Conservation (phyloP, 37 sponge, comb jelly and placozoan genomes). For the Hexactinellida sp. region DNA sequence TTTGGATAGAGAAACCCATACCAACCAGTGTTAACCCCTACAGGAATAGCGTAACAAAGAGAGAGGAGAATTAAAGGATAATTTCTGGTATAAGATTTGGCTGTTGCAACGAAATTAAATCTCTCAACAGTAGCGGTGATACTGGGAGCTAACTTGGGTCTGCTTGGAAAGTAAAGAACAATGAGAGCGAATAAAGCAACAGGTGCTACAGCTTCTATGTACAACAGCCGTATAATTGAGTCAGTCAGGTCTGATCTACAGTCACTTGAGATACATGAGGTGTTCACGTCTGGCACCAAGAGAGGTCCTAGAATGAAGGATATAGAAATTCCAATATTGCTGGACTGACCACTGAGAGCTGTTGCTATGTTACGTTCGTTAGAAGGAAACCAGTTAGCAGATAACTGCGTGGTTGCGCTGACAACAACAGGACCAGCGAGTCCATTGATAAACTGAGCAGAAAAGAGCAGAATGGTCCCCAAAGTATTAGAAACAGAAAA, state of each 20-base stretch:
- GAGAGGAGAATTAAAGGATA: not conserved
- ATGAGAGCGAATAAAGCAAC: not conserved
- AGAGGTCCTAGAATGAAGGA: not conserved
- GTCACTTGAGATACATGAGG: not conserved
- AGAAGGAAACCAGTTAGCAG: constrained; percentile 11
- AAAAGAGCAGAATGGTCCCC: not conserved
- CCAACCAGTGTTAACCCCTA: constrained; percentile 11
- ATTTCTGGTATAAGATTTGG: not conserved
- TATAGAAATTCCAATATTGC: not conserved
- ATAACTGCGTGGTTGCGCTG: not conserved
- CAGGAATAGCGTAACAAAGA: constrained; percentile 9
- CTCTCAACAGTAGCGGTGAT: not conserved
- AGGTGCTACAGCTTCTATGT: not conserved
- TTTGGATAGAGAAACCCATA: constrained; percentile 10
- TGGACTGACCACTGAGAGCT: not conserved
- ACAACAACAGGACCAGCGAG: constrained; percentile 2
- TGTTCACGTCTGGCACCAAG: not conserved
- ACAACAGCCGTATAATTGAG: not conserved
- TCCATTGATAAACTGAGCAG: constrained; percentile 6
- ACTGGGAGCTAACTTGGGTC: not conserved
- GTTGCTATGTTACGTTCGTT: not conserved
- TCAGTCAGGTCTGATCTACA: not conserved
- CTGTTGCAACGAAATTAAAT: not conserved
- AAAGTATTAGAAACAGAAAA: not conserved
- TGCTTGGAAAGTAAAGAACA: not conserved